Base-by-base conservation (phyloP, 1,140 invertebrate species). In the Procambarus clarkii region DNA sequence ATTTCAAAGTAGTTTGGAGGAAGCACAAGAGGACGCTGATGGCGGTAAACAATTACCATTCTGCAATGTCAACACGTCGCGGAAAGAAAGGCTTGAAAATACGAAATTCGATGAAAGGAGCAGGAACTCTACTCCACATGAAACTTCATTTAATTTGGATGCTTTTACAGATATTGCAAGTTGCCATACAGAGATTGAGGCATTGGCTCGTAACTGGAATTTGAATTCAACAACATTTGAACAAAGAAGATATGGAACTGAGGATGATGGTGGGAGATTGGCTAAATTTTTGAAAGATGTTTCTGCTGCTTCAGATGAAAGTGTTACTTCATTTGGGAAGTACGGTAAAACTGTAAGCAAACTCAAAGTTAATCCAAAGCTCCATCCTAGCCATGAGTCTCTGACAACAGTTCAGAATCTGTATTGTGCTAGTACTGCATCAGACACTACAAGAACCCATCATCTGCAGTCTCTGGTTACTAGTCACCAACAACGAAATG, bases 91-190 rank as follows among this genome's bases (percentile, higher is more conserved):
- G 34, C 13, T 24, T 46, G 58, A 8, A 46, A 69, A 50, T 71
- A 44, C 18, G 24, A 71, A 64, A 44, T 18, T 15, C n/a, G 21
- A 77, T n/a, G 21, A 34, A 18, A n/a, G 34, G 46, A 77, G 44
- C 50, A 58, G 2, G 15, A 21, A 76, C 8, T 48, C 76, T 13
- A 60, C 50, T 18, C 69, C 69, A 45, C 7, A 77, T 15, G 69
- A 89, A 34, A 83, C 64, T 45, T 34, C 24, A n/a, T 83, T 89
- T 54, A 89, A 89, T 60, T 24, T 89, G 64, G 88, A 89, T 69
- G 88, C 88, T n/a, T 89, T 89, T 83, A 89, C 88, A 11, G 88
- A 89, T 45, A 77, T 89, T 21, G 88, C 64, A 82, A 89, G 88
- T 77, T 89, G 88, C 76, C 88, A 82, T 58, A 89, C 88, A 76